These are phyloP conservation scores for Mnemiopsis leidyi DNA, from an alignment of 37 sponge, comb jelly and placozoan genomes.

Conservation along the genomic window DNA sequence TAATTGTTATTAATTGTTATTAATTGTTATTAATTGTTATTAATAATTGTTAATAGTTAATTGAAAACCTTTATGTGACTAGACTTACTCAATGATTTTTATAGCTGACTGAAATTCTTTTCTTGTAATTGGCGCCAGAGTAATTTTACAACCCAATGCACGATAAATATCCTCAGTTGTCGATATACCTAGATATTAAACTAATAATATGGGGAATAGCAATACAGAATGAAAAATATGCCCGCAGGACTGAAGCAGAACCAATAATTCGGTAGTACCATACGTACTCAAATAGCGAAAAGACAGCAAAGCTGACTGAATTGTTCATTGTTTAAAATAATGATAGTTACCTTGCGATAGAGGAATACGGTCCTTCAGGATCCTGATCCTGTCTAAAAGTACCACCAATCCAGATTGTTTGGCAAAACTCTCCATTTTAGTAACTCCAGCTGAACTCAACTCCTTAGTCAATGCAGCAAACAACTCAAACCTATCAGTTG, in stretches of 20 bases:
- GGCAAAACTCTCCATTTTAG: background rate
- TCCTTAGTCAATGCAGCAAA: background rate
- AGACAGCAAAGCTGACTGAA: too few relatives aligned
- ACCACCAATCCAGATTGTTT: background rate
- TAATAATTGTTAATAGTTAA: background rate
- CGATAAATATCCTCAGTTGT: slow-evolving; percentile 29
- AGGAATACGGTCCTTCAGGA: background rate
- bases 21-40: background rate
- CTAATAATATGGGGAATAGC: too few relatives aligned
- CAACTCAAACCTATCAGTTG: background rate
- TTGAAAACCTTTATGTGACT: too few relatives aligned
- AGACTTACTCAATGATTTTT: background rate
- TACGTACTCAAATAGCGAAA: too few relatives aligned
- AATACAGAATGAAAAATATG: too few relatives aligned
- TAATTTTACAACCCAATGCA: slow-evolving; percentile 18
- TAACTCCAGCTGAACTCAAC: background rate
- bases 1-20: too few relatives aligned
- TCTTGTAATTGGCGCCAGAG: background rate
- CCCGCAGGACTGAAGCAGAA: too few relatives aligned
- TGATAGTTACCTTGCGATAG: background rate
- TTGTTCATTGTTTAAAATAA: too few relatives aligned
- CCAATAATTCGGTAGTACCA: too few relatives aligned
- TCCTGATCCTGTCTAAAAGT: background rate
- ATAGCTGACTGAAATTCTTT: background rate
- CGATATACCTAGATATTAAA: background rate